Evolutionary conservation across 2,113 vertebrate genomes (phyloP).

Genomic region (Ctenodactylus gundi): DNA sequence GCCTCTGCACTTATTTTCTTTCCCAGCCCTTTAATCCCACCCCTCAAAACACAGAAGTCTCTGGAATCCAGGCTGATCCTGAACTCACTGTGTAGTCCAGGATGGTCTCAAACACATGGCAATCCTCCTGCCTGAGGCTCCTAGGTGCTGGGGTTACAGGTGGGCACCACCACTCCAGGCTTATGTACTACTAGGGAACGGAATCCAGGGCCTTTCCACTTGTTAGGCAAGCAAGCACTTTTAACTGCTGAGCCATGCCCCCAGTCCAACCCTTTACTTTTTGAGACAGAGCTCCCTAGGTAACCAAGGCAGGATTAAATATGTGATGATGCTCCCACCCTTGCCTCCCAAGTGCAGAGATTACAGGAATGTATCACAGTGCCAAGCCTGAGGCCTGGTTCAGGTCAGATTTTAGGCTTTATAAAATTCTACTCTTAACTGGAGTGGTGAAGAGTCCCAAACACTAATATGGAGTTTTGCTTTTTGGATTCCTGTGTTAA

Average conservation of each 20-base stretch:
- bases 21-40: too few species aligned
- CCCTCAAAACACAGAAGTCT: too few species aligned
- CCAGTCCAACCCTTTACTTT: neutral
- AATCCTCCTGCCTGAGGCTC: too few species aligned
- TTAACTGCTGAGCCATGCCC: neutral
- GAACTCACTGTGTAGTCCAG: too few species aligned
- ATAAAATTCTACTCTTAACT: neutral
- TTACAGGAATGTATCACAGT: neutral
- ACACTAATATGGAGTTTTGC: neutral
- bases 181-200: too few species aligned
- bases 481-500: neutral
- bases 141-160: too few species aligned
- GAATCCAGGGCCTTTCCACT: neutral
- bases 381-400: neutral
- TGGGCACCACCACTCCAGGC: too few species aligned
- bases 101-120: too few species aligned
- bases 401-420: neutral
- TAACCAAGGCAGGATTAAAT: too few species aligned
- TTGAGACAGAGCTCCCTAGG: neutral
- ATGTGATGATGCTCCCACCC: neutral
- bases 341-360: neutral
- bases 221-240: too few species aligned
- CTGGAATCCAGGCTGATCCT: too few species aligned
- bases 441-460: neutral
- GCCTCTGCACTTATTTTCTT: too few species aligned